A percentile compares a stretch with the other conserved stretches of the same genome.
Evolutionary conservation across 2,113 vertebrate genomes (phyloP).

Genomic region (Hymenochirus boettgeri): DNA sequence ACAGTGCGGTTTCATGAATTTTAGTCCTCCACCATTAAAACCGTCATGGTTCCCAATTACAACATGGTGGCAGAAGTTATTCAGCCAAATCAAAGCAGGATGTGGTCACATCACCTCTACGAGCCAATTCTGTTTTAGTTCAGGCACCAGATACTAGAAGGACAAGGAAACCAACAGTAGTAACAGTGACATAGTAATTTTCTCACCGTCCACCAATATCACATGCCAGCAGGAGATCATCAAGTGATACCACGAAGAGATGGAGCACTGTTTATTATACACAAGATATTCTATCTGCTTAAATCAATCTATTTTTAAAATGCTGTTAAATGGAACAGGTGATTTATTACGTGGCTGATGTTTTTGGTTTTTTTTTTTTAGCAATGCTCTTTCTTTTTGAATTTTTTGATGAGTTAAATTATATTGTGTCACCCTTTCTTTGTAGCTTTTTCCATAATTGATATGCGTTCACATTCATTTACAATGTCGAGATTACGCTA

Average conservation of each 20-base stretch:
- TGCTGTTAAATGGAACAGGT: too few relatives aligned
- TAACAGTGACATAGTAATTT: slow-evolving; percentile 55
- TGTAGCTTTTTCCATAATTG: too few relatives aligned
- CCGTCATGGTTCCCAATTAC: slow-evolving; percentile 61
- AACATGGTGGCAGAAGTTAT: slow-evolving; percentile 53
- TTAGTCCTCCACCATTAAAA: slow-evolving; percentile 65
- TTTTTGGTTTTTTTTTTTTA: too few relatives aligned
- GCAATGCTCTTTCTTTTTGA: too few relatives aligned
- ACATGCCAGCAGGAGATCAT: slow-evolving; percentile 62
- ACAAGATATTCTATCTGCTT: slow-evolving; percentile 18
- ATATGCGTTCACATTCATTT: too few relatives aligned
- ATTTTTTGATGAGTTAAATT: too few relatives aligned
- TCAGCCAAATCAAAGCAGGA: slow-evolving; percentile 43
- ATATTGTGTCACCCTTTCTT: too few relatives aligned
- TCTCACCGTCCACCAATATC: slow-evolving; percentile 45
- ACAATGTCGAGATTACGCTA: too few relatives aligned
- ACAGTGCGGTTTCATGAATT: slow-evolving; percentile 86
- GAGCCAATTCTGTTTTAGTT: slow-evolving; percentile 62
- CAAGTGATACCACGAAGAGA: slow-evolving; percentile 41
- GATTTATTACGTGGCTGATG: slow-evolving; percentile 14
- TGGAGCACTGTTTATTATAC: slow-evolving; percentile 45
- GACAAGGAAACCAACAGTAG: slow-evolving; percentile 48
- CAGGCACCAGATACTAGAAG: slow-evolving; percentile 70
- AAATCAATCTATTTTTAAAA: slow-evolving; percentile 1
- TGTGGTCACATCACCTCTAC: slow-evolving; percentile 67